Evolutionary conservation across 2,888 invertebrate genomes (phyloP).

Genomic region (Agrochola lychnidis): DNA sequence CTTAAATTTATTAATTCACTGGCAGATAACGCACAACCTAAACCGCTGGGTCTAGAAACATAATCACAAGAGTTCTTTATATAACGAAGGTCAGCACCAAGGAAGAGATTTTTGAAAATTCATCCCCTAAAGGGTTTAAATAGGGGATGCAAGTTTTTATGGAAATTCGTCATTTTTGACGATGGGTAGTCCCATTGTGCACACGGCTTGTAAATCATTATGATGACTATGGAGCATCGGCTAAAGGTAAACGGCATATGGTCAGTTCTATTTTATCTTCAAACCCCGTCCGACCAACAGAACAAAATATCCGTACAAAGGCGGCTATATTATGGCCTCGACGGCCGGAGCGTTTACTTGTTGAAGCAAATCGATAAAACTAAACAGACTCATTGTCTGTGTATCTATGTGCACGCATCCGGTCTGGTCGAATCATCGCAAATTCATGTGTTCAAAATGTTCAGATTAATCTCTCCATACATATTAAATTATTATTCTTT

Average conservation of each 20-base stretch:
- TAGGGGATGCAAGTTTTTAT: not conserved
- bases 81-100: too few species aligned
- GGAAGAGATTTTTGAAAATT: too few species aligned
- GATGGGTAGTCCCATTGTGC: not conserved
- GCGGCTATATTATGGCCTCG: not conserved
- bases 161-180: not conserved
- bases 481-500: too few species aligned
- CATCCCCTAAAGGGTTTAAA: too few species aligned
- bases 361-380: constrained; percentile 17
- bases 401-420: not conserved
- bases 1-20: not conserved
- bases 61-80: too few species aligned
- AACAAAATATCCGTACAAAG: too few species aligned
- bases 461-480: not conserved
- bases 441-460: not conserved
- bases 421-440: not conserved
- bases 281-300: too few species aligned
- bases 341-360: not conserved
- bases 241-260: not conserved
- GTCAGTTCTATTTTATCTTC: too few species aligned
- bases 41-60: not conserved
- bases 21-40: not conserved
- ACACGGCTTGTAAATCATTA: not conserved
- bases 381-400: constrained; percentile 4
- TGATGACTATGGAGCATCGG: not conserved